Base-by-base conservation (phyloP, 2,888 invertebrate genomes). In the Biston betularia region DNA sequence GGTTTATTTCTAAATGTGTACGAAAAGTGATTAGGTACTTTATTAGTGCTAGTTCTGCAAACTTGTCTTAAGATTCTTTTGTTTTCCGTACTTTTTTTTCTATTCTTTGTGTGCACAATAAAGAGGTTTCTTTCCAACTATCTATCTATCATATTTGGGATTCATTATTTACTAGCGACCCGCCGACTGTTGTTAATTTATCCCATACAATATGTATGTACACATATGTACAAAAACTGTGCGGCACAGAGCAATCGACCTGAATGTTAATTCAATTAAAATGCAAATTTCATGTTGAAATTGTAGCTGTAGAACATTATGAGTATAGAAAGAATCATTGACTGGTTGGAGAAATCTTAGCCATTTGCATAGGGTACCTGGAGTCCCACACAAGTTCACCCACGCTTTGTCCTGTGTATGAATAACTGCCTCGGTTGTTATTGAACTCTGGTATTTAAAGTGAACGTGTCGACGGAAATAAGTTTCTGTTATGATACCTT, bases 241-340 rank as follows among this genome's bases (percentile, higher is more conserved):
- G 24, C 24, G 24, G 24, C 24, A 45, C 24, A 65, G 54, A 62
- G 60, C 53, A 68, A 54, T 73, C 68, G 68, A 75, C 78, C 73
- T 73, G 78, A 78, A 76, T 78, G 72, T 79, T 81, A 79, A 81
- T 81, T 79, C 79, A 86, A 86, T 87, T 84, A 85, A 86, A 85
- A 87, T 84, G 84, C 80, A 83, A 87, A 85, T 85, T 74, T 71
- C 72, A 77, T 78, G 84, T 86, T 85, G 83, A 83, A 85, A 84
- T 80, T 81, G 81, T 82, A 78, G 78, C 80, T 76, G 75, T 77
- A 82, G 79, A 80, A 80, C 46, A 62, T 58, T 44, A 65, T 46
- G 83, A 83, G 83, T 84, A 78, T 79, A 77, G 79, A 74, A 79
- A 76, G 75, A 76, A 73, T 73, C 75, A 76, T 72, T 68, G 71